These are phyloP conservation scores for Origma solitaria DNA, from an alignment of 2,113 vertebrate genomes.

Conservation along the genomic window DNA sequence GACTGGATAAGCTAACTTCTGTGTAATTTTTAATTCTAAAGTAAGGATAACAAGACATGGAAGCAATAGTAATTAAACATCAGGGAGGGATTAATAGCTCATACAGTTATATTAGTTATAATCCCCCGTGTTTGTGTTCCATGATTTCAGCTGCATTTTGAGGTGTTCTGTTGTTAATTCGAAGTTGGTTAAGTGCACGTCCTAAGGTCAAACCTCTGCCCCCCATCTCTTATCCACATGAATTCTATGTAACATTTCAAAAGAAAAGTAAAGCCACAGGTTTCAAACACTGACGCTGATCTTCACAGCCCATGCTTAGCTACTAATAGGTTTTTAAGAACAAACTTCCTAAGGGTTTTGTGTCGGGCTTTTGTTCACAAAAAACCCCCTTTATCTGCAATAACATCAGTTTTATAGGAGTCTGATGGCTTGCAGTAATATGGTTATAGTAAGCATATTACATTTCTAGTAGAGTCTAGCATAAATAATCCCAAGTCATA, in stretches of 20 bases:
- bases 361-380: background rate
- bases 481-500: background rate
- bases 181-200: background rate
- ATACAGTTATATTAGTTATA: background rate
- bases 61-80: background rate
- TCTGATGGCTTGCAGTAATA: background rate
- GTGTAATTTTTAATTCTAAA: background rate
- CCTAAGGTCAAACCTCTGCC: background rate
- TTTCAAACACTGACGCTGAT: background rate
- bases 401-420: background rate
- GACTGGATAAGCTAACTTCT: background rate
- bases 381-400: accelerated
- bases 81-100: background rate
- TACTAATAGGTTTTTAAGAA: background rate
- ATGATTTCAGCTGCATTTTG: background rate
- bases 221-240: background rate
- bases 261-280: background rate
- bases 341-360: background rate
- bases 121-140: background rate
- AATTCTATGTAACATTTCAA: background rate
- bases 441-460: background rate
- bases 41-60: background rate
- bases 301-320: background rate
- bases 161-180: background rate
- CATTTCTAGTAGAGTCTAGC: background rate